A percentile compares a stretch with the other conserved stretches of the same genome.
Evolutionary conservation across 2,888 invertebrate species (phyloP).

Genomic region (Mesoligia furuncula): DNA sequence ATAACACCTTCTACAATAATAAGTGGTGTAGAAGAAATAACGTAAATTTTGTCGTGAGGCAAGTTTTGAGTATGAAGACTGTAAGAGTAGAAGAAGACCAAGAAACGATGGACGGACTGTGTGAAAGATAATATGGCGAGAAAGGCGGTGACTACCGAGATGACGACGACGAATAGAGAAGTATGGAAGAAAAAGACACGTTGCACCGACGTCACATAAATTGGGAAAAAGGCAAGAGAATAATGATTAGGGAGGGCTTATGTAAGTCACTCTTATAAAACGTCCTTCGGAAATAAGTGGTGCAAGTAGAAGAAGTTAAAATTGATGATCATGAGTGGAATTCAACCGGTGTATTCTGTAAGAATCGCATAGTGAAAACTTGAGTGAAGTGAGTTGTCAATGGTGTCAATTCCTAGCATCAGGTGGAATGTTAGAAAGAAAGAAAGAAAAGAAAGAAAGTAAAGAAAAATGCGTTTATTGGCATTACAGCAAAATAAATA

Average conservation of each 20-base stretch:
- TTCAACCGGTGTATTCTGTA: neutral
- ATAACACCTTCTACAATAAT: neutral
- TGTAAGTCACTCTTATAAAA: constrained; percentile 22
- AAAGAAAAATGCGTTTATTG: too few species aligned
- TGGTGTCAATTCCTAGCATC: neutral
- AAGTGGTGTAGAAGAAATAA: neutral
- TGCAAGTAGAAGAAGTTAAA: neutral
- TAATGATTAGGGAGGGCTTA: constrained; percentile 1
- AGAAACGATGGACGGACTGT: neutral
- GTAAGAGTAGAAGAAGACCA: neutral
- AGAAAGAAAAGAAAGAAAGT: too few species aligned
- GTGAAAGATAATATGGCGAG: too few species aligned
- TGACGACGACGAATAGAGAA: too few species aligned
- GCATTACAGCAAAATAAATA: too few species aligned
- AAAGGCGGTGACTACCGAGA: too few species aligned
- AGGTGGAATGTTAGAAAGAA: too few species aligned
- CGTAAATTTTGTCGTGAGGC: neutral
- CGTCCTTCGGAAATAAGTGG: neutral
- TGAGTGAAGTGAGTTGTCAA: neutral
- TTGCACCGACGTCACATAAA: too few species aligned
- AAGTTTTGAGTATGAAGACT: neutral
- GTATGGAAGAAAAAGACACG: too few species aligned
- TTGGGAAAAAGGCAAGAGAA: too few species aligned
- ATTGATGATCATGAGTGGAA: neutral
- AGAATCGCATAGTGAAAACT: neutral